Base-by-base conservation (phyloP, 1,140 invertebrate species). In the Drosophila biarmipes region DNA sequence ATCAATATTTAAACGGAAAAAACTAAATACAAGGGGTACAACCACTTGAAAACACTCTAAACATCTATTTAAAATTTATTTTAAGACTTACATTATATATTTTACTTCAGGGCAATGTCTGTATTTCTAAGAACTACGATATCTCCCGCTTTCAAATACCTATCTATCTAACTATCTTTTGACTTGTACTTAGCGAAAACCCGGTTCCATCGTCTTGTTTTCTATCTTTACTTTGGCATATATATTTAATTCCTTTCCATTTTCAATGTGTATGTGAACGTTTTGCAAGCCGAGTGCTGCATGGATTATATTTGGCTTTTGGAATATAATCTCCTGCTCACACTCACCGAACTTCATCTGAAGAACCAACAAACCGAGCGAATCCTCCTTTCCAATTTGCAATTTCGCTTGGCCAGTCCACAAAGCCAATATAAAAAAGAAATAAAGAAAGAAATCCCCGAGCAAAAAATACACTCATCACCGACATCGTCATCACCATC, bases 301-400 rank as follows among this genome's bases (percentile, higher is more conserved):
- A 87, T 87, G 84, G 79, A 84, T 84, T 89, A 76, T 69, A 80
- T 87, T 79, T 78, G 69, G 80, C 76, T 80, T 73, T 78, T 71
- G 48, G 40, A 75, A 80, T 78, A 85, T 86, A 85, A 80, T 85
- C 73, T 85, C 62, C 54, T 62, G 67, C 46, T 79, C 58, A 53
- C 40, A 71, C 38, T 59, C 68, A 75, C 66, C 62, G 40, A 64
- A 61, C 46, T 52, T 61, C 48, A 66, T 66, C 31, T 38, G 40
- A 43, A 35, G 19, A 48, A 37, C 56, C 58, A 66, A 31, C 35
- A 34, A 67, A 46, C 34, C 38, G 11, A 55, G 53, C 71, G 37
- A 66, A 29, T 57, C 24, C 57, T 68, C 58, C 42, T 34, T 51
- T 62, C 45, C 51, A 63, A 53, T 37, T 59, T 52, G 59, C 71